Evolutionary conservation across 1,140 invertebrate genomes (phyloP), one percentile per base, ranked within the genome.

Genomic region (Bombus pascuorum): DNA sequence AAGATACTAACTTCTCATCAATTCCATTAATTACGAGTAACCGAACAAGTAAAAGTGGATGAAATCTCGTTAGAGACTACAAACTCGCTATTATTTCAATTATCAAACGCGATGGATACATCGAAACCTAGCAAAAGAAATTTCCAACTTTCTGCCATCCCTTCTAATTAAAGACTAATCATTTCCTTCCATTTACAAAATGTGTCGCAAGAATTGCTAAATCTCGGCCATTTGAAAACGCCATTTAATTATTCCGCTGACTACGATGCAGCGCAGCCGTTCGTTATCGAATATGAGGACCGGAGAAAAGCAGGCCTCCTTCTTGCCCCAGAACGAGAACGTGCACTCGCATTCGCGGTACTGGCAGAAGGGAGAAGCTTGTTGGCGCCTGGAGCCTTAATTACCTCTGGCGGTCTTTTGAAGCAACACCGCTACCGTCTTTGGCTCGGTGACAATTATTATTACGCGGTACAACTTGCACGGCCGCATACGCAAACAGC

Each of bases 371-470:
- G 75, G 72, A 86, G 77, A 83, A 81, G 89, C 86, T 86, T 74
- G 71, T 80, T 89, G 83, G 78, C 76, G 88, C 83, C 87, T 81
- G 84, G 42, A 88, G 91, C 85, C 91, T 91, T 92, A 92, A 92
- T 92, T 92, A 92, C 89, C 88, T 74, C 83, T 73, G 83, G 81
- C 78, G 86, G 82, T 62, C 89, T 92, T 92, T 92, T 91, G 91
- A 92, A 90, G 89, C 87, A 71, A 65, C 62, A n/a, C 66, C 15
- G 53, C 62, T 83, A 39, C 68, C 87, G 62, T 81, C 81, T 86
- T 91, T 85, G 78, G 75, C 39, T 66, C 28, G 70, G 70, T 85
- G 83, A 91, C 86, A 86, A 89, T 91, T 87, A 87, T 91, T 91
- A 87, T 89, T 90, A 72, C 72, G 86, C 53, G 78, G 80, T 68